A percentile compares a stretch with the other conserved stretches of the same genome.
Evolutionary conservation across 2,797 vertebrate genomes (phyloP).

Genomic region (Chaunax sp.): DNA sequence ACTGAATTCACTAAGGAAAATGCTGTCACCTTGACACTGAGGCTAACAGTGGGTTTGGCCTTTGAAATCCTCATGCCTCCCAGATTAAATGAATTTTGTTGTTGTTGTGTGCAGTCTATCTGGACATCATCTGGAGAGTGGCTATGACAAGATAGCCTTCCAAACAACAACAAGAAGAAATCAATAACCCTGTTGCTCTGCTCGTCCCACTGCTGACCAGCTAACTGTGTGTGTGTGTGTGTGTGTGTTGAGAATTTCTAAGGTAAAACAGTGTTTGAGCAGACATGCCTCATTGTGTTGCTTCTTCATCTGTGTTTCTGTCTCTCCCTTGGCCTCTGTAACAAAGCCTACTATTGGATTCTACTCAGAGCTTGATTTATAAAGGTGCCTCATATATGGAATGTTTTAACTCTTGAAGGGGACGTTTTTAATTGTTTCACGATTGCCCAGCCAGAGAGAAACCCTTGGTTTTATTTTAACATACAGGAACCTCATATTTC

Average conservation of each 20-base stretch:
- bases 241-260: conserved; percentile 4
- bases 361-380: too few relatives aligned
- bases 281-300: conserved; percentile 29
- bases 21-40: too few relatives aligned
- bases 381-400: conserved; percentile 15
- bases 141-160: conserved; percentile 53
- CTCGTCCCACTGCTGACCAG: conserved; percentile 45
- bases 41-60: too few relatives aligned
- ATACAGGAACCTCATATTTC: too few relatives aligned
- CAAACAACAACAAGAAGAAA: conserved; percentile 65
- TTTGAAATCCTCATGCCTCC: background rate
- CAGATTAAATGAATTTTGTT: too few relatives aligned
- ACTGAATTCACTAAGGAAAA: too few relatives aligned
- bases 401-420: conserved; percentile 21
- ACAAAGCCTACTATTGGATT: conserved; percentile 26
- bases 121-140: conserved; percentile 49
- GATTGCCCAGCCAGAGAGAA: conserved; percentile 16
- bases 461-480: conserved; percentile 10
- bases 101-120: conserved; percentile 41
- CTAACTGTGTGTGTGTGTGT: conserved; percentile 21
- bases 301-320: conserved; percentile 17
- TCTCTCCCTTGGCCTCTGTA: conserved; percentile 15
- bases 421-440: conserved; percentile 32
- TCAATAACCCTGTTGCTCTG: conserved; percentile 57
- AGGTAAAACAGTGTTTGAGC: conserved; percentile 35